These are phyloP conservation scores for Cacoxenus indagator DNA, from an alignment of 2,888 invertebrate species.

Conservation along the genomic window DNA sequence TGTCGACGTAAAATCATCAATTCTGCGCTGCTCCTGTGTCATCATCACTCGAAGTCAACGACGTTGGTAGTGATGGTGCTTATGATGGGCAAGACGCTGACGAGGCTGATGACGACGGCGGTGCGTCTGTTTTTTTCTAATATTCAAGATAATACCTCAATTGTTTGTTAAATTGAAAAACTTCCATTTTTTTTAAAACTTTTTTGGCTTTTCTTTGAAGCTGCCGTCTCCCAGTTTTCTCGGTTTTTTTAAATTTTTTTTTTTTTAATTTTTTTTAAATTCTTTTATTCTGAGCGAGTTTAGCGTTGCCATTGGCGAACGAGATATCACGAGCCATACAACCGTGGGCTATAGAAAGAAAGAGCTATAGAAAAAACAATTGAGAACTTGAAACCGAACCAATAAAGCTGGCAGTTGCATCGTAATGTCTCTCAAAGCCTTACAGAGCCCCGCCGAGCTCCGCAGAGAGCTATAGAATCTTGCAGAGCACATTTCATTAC, in stretches of 20 bases:
- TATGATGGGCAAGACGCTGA: background rate
- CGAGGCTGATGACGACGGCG: background rate
- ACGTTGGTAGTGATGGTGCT: background rate
- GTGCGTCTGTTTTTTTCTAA: background rate
- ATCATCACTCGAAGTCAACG: background rate
- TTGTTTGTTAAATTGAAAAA: conserved; percentile 65
- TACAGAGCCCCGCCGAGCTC: too few relatives aligned
- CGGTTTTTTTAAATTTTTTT: conserved; percentile 4
- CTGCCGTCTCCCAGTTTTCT: background rate
- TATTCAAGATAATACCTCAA: conserved; percentile 58
- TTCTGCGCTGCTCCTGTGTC: background rate
- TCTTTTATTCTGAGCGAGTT: background rate
- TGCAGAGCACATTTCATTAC: too few relatives aligned
- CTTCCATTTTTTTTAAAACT: conserved; percentile 50
- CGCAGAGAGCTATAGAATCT: too few relatives aligned
- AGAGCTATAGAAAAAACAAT: background rate
- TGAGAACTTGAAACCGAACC: conserved; percentile 4
- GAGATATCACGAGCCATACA: background rate
- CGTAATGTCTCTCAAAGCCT: too few relatives aligned
- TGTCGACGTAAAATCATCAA: background rate
- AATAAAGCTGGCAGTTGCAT: background rate
- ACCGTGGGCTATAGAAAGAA: background rate
- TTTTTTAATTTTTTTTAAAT: background rate
- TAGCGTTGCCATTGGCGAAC: background rate
- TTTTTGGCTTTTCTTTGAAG: background rate